Evolutionary conservation across 1,140 invertebrate genomes (phyloP).

Genomic region (Physella acuta): DNA sequence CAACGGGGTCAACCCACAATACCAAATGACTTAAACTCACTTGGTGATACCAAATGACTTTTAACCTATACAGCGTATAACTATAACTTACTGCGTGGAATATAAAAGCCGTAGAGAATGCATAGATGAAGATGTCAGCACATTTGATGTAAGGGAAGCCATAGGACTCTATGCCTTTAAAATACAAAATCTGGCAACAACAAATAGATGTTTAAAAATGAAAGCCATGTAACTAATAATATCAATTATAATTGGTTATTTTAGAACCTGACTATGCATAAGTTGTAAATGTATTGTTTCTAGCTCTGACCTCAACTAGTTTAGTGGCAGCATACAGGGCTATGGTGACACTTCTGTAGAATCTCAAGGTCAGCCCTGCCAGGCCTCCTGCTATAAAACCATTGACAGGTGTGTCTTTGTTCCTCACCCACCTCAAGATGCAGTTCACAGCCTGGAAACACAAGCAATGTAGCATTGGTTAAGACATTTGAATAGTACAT

Average conservation of each 20-base stretch:
- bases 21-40: too few relatives aligned
- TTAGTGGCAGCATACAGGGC: slow-evolving; percentile 53
- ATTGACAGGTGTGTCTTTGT: slow-evolving; percentile 45
- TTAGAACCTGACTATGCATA: too few relatives aligned
- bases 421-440: slow-evolving; percentile 46
- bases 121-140: slow-evolving; percentile 69
- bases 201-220: background rate
- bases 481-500: too few relatives aligned
- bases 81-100: slow-evolving; percentile 69
- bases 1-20: too few relatives aligned
- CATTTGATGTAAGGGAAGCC: slow-evolving; percentile 49
- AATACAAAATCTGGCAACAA: slow-evolving; percentile 52
- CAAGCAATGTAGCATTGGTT: background rate
- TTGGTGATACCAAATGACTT: too few relatives aligned
- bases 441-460: slow-evolving; percentile 48
- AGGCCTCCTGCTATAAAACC: slow-evolving; percentile 52
- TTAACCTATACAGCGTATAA: too few relatives aligned
- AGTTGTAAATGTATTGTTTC: too few relatives aligned
- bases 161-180: slow-evolving; percentile 51
- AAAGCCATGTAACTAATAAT: too few relatives aligned
- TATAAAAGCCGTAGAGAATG: slow-evolving; percentile 75
- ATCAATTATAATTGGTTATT: too few relatives aligned
- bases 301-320: slow-evolving; percentile 50
- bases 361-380: slow-evolving; percentile 55
- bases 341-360: slow-evolving; percentile 54